Evolutionary conservation across 2,888 invertebrate genomes (phyloP).

Genomic region (Lacanobia wlatinum): DNA sequence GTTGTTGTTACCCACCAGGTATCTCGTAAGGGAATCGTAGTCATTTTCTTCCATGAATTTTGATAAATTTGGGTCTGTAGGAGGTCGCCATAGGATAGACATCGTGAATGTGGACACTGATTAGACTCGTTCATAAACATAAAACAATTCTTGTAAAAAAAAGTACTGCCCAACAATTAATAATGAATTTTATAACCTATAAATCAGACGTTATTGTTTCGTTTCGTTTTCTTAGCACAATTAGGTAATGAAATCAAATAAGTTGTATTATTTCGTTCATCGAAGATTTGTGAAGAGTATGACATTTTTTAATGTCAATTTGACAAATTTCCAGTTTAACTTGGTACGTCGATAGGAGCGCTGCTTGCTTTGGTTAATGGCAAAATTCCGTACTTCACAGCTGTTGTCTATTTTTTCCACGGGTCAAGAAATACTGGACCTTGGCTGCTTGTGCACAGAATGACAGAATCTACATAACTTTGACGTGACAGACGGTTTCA

Average conservation of each 20-base stretch:
- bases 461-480: not conserved
- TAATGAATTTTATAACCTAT: slow-evolving; percentile 51
- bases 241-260: slow-evolving; percentile 19
- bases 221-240: slow-evolving; percentile 15
- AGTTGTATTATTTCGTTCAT: slow-evolving; percentile 27
- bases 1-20: slow-evolving; percentile 92
- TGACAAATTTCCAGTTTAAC: not conserved
- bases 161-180: slow-evolving; percentile 6
- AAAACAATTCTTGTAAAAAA: slow-evolving; percentile 28
- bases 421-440: slow-evolving; percentile 34
- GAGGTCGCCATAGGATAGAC: slow-evolving; percentile 66
- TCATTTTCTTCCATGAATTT: slow-evolving; percentile 86
- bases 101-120: slow-evolving; percentile 28
- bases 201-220: slow-evolving; percentile 44
- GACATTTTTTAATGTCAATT: slow-evolving; percentile 28
- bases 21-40: slow-evolving; percentile 92
- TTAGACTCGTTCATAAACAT: slow-evolving; percentile 12
- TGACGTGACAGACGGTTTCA: slow-evolving; percentile 4
- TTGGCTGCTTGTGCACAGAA: not conserved
- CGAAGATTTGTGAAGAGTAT: slow-evolving; percentile 15
- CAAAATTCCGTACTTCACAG: slow-evolving; percentile 4
- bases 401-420: slow-evolving; percentile 3
- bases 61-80: slow-evolving; percentile 82
- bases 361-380: slow-evolving; percentile 7
- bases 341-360: slow-evolving; percentile 10